Percentiles rank a stretch among this genome's conserved stretches.
These are phyloP conservation scores for Zaprionus tsacasi DNA, from an alignment of 1,140 invertebrate species.

Conservation along the genomic window DNA sequence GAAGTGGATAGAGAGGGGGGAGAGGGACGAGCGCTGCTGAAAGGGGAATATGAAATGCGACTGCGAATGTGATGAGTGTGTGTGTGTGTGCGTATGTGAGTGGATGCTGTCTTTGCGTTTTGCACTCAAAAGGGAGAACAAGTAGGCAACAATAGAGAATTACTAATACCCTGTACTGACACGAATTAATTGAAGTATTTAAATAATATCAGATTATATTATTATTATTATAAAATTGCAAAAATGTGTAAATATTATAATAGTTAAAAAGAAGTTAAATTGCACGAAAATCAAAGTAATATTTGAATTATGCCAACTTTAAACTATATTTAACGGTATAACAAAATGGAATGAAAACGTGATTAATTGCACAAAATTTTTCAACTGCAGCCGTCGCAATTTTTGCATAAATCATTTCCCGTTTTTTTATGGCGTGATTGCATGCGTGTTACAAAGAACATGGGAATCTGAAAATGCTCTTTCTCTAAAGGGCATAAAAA, in stretches of 20 bases:
- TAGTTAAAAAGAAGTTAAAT: not conserved
- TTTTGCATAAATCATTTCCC: not conserved
- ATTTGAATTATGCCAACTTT: not conserved
- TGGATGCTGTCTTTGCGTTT: constrained; percentile 54
- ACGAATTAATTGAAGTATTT: not conserved
- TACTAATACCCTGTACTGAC: not conserved
- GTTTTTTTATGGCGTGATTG: constrained; percentile 1
- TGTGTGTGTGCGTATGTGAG: constrained; percentile 32
- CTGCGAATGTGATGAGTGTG: constrained; percentile 48
- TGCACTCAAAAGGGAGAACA: constrained; percentile 30
- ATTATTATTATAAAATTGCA: not conserved
- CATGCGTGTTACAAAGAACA: constrained; percentile 15
- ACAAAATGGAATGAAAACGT: not conserved
- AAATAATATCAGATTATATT: not conserved
- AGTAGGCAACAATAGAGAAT: not conserved
- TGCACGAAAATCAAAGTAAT: not conserved
- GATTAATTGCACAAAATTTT: not conserved
- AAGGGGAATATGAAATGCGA: constrained; percentile 37
- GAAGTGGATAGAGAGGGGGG: constrained; percentile 1
- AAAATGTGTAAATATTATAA: not conserved
- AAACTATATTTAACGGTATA: not conserved
- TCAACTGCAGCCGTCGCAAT: not conserved
- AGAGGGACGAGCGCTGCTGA: not conserved
- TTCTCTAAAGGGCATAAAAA: constrained; percentile 57
- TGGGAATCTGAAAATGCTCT: constrained; percentile 15